A percentile compares a stretch with the other conserved stretches of the same genome.
These are phyloP conservation scores for Polypedilum pembai DNA, from an alignment of 1,140 invertebrate genomes.

Conservation along the genomic window DNA sequence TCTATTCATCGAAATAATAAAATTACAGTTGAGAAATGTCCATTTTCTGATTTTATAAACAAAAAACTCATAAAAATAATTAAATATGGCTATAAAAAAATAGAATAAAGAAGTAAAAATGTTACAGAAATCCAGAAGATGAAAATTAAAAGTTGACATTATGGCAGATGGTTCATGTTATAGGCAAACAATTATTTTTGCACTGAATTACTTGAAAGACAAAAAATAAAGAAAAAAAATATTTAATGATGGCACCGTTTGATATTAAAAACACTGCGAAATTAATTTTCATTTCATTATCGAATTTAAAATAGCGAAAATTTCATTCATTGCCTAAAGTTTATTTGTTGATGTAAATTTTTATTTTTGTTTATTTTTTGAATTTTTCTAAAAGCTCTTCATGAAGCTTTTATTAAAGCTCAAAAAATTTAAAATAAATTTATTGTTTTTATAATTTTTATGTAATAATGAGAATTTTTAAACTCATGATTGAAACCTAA, in stretches of 20 bases:
- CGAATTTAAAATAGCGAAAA: no score
- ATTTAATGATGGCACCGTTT: neutral
- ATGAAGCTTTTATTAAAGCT: neutral
- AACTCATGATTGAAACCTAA: constrained; percentile 17
- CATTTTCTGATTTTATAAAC: no score
- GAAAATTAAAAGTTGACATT: neutral
- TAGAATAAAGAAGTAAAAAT: no score
- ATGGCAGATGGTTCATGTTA: constrained; percentile 16
- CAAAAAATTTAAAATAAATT: neutral
- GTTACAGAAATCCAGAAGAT: no score
- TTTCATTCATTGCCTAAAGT: no score
- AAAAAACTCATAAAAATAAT: neutral
- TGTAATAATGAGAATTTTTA: neutral
- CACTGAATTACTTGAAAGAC: constrained; percentile 8
- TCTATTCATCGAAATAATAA: no score
- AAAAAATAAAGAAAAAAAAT: neutral
- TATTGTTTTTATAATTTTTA: constrained; percentile 8
- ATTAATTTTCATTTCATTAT: no score
- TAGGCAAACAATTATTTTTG: constrained; percentile 7
- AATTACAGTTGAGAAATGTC: no score
- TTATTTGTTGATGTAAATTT: no score
- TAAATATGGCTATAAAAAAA: neutral
- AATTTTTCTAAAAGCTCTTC: no score
- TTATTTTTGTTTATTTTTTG: no score
- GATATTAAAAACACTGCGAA: no score